Conservation (phyloP, 2,797 vertebrate species). For the Thamnophis elegans region DNA sequence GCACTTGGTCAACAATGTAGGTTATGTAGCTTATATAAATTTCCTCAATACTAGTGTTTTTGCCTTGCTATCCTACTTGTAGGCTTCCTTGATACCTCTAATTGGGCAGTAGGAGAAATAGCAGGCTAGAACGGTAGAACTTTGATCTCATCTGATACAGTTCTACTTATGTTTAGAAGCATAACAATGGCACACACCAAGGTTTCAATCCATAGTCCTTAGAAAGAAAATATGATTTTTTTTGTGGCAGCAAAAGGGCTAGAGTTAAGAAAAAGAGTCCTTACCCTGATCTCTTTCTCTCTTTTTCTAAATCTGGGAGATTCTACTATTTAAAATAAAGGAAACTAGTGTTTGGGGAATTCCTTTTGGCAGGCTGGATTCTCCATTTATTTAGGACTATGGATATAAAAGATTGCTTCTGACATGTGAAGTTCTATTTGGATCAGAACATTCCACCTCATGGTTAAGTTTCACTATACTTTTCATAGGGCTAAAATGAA, state of each 20-base stretch:
- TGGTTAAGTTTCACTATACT: not conserved
- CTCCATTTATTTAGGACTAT: not conserved
- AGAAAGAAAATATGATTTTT: not conserved
- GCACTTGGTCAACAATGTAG: not conserved
- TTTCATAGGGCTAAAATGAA: not conserved
- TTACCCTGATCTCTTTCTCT: not conserved
- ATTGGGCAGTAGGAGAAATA: not conserved
- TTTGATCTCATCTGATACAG: not conserved
- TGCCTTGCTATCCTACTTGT: not conserved
- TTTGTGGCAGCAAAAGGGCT: not conserved
- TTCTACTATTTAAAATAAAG: not conserved
- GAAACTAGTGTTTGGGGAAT: not conserved
- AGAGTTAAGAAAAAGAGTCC: not conserved
- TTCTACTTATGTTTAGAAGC: not conserved
- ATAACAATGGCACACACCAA: not conserved
- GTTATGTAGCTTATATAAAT: not conserved
- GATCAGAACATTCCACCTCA: not conserved
- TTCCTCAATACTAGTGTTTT: not conserved
- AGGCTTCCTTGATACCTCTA: not conserved
- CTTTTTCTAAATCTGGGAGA: not conserved
- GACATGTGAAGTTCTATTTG: not conserved
- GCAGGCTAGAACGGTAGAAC: not conserved
- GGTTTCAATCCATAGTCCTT: not conserved
- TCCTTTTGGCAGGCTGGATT: not conserved
- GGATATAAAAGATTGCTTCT: not conserved